Evolutionary conservation across 2,797 vertebrate species (phyloP).

Genomic region (Sus cebifrons): DNA sequence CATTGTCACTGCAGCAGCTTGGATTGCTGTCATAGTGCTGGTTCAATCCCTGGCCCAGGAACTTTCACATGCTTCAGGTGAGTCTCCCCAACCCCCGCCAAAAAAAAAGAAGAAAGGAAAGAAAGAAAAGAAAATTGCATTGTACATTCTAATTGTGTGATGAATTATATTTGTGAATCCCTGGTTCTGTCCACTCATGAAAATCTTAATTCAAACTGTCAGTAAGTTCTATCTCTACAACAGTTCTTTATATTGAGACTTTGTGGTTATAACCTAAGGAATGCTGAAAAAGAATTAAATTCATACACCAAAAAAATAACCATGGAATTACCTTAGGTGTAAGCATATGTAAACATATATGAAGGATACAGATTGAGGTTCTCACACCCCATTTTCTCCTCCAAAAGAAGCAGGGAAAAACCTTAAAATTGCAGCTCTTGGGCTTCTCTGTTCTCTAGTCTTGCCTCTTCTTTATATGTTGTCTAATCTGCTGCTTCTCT

Average conservation of each 20-base stretch:
- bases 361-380: neutral
- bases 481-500: neutral
- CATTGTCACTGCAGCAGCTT: no score
- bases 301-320: neutral
- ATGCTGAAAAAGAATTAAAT: neutral
- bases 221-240: neutral
- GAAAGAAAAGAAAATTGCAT: no score
- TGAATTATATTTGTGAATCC: neutral
- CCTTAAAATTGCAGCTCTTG: neutral
- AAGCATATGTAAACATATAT: neutral
- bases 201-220: constrained; percentile 30
- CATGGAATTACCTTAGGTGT: neutral
- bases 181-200: constrained; percentile 23
- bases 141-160: constrained; percentile 8
- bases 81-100: no score
- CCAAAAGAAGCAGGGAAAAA: neutral
- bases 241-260: neutral
- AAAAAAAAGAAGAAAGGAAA: no score
- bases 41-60: no score
- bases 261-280: neutral
- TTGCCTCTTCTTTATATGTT: neutral
- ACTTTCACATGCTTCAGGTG: no score
- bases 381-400: neutral
- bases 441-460: neutral
- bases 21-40: no score